Conservation (phyloP, 2,888 invertebrate genomes). For the Copidosoma aretas region DNA sequence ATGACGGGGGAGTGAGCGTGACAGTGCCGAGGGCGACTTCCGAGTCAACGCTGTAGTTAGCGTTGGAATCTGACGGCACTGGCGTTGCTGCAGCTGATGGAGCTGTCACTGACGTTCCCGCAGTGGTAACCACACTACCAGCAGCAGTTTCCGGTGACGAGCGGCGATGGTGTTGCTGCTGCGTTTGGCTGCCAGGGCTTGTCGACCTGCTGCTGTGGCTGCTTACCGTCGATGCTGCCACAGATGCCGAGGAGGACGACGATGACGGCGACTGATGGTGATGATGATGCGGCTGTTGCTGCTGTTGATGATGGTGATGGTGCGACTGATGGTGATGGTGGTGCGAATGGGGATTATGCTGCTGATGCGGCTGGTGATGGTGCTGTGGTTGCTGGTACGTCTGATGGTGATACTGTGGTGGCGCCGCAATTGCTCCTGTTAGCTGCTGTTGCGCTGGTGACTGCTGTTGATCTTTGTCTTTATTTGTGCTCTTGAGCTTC, state of each 20-base stretch:
- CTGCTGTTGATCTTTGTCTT: slow-evolving; percentile 52
- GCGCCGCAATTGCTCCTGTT: slow-evolving; percentile 17
- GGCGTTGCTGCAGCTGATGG: slow-evolving; percentile 37
- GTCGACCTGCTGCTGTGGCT: slow-evolving; percentile 38
- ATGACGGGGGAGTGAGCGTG: slow-evolving; percentile 68
- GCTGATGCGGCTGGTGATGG: slow-evolving; percentile 29
- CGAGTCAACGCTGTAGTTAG: slow-evolving; percentile 52
- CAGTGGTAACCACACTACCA: slow-evolving; percentile 31
- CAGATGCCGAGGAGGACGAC: slow-evolving; percentile 49
- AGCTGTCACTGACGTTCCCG: slow-evolving; percentile 32
- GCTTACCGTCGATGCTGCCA: slow-evolving; percentile 26
- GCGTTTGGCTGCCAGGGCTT: slow-evolving; percentile 39
- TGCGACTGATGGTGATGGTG: slow-evolving; percentile 20
- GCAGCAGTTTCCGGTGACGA: slow-evolving; percentile 50
- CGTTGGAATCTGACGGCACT: slow-evolving; percentile 40
- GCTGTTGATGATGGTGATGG: slow-evolving; percentile 28
- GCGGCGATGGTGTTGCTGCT: slow-evolving; percentile 49
- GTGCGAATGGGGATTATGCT: slow-evolving; percentile 1
- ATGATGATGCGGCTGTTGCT: slow-evolving; percentile 33
- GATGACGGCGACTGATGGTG: slow-evolving; percentile 39
- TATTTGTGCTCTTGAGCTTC: slow-evolving; percentile 65
- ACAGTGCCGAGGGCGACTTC: slow-evolving; percentile 62
- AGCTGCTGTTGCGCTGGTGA: slow-evolving; percentile 7
- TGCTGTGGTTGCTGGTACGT: slow-evolving; percentile 25
- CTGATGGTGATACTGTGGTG: slow-evolving; percentile 28